phyloP scores from a whole-genome alignment of 2,888 invertebrate species.

The Drosophila villosipedis region DNA sequence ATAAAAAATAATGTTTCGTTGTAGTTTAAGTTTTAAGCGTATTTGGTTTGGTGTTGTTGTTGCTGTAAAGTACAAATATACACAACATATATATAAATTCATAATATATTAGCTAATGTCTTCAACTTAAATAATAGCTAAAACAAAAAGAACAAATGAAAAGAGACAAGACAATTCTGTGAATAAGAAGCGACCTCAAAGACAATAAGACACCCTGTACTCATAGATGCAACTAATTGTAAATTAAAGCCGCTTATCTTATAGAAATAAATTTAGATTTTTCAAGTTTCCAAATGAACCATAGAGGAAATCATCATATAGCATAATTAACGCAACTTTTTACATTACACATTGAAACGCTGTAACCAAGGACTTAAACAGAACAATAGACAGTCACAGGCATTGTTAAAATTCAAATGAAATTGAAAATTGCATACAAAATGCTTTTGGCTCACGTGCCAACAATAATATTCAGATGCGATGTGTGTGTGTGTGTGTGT shows the following conservation, averaged over 20 bases:
- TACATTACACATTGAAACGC: background rate
- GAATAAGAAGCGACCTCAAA: too few relatives aligned
- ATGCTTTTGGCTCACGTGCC: background rate
- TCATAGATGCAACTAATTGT: background rate
- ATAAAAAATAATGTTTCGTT: conserved; percentile 9
- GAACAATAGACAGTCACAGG: background rate
- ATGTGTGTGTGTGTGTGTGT: conserved; percentile 2
- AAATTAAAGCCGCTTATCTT: background rate
- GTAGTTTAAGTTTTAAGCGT: conserved; percentile 25
- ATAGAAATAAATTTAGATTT: background rate
- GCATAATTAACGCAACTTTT: background rate
- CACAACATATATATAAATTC: conserved; percentile 15
- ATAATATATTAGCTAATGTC: background rate
- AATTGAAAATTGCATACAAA: conserved; percentile 3
- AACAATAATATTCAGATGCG: background rate
- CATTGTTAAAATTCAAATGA: background rate
- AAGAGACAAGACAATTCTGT: background rate
- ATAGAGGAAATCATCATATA: background rate
- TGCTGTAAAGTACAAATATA: conserved; percentile 28
- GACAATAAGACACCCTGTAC: background rate
- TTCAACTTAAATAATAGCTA: conserved; percentile 1
- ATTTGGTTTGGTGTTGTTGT: conserved; percentile 36
- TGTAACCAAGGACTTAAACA: background rate
- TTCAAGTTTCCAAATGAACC: background rate
- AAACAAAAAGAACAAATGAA: background rate